Percentiles rank a stretch among this genome's conserved stretches.
Conservation (phyloP, 64 coral and sea anemone species). For the Pocillopora damicornis region DNA sequence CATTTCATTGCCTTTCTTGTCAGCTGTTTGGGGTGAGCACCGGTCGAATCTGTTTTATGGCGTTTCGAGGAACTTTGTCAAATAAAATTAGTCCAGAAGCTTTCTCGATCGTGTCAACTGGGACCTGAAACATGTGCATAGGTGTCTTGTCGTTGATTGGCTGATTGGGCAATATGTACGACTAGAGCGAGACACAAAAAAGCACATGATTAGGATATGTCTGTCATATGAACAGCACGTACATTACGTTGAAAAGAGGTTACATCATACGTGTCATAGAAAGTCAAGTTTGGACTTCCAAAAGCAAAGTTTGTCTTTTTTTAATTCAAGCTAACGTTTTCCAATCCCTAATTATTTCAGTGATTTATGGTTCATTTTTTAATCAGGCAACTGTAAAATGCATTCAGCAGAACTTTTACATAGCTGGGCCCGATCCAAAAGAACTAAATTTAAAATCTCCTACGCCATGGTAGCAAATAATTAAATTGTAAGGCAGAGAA, state of each 20-base stretch:
- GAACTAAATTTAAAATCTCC: too few species aligned
- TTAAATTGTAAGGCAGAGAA: too few species aligned
- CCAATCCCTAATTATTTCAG: too few species aligned
- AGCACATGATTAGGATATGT: background rate
- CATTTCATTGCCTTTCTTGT: background rate
- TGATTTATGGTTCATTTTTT: too few species aligned
- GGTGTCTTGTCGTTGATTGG: conserved; percentile 73
- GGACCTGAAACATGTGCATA: conserved; percentile 65
- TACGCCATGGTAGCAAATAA: too few species aligned
- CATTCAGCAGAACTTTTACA: too few species aligned
- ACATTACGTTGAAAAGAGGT: background rate
- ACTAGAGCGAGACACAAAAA: conserved; percentile 13
- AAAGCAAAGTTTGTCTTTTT: too few species aligned
- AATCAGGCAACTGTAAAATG: too few species aligned
- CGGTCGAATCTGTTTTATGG: conserved; percentile 55
- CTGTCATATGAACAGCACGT: background rate
- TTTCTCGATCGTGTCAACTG: conserved; percentile 71
- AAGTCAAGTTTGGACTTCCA: too few species aligned
- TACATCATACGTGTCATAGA: too few species aligned
- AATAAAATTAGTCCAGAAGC: conserved; percentile 75
- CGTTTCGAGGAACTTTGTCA: conserved; percentile 50
- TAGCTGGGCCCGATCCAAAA: too few species aligned
- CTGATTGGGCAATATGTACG: conserved; percentile 80
- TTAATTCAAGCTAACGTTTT: too few species aligned
- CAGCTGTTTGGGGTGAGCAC: conserved; percentile 3